A percentile compares a stretch with the other conserved stretches of the same genome.
These are phyloP conservation scores for Pelecanus crispus DNA, from an alignment of 2,113 vertebrate species.

Conservation along the genomic window DNA sequence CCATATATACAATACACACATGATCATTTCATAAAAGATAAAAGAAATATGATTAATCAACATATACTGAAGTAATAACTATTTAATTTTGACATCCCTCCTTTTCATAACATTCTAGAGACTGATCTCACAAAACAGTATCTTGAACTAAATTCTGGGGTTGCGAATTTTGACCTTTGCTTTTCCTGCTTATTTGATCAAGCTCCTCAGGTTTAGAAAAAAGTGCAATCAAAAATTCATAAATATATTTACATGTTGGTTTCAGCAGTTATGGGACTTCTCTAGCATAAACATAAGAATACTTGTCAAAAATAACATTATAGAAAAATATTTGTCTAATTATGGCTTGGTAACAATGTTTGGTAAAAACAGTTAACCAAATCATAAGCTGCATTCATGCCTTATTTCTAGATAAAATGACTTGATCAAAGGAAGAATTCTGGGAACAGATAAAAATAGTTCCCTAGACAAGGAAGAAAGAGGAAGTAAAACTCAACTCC, in stretches of 20 bases:
- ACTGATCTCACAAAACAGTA: not conserved
- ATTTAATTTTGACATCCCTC: not conserved
- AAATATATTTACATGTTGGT: not conserved
- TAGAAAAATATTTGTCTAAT: not conserved
- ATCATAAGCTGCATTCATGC: not conserved
- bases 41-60: not conserved
- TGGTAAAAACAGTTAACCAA: not conserved
- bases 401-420: not conserved
- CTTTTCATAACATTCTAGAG: not conserved
- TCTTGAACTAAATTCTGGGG: not conserved
- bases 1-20: not conserved
- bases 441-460: not conserved
- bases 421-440: not conserved
- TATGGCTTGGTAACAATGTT: not conserved
- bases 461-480: not conserved
- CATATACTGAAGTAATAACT: not conserved
- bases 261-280: not conserved
- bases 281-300: not conserved
- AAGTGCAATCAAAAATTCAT: not conserved
- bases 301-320: not conserved
- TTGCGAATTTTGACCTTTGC: not conserved
- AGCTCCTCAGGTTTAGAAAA: not conserved
- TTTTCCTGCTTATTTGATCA: not conserved
- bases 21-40: not conserved
- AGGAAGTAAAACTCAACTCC: not conserved